Base-by-base conservation (phyloP, 2,888 invertebrate genomes). In the Leucophora obtusa region DNA sequence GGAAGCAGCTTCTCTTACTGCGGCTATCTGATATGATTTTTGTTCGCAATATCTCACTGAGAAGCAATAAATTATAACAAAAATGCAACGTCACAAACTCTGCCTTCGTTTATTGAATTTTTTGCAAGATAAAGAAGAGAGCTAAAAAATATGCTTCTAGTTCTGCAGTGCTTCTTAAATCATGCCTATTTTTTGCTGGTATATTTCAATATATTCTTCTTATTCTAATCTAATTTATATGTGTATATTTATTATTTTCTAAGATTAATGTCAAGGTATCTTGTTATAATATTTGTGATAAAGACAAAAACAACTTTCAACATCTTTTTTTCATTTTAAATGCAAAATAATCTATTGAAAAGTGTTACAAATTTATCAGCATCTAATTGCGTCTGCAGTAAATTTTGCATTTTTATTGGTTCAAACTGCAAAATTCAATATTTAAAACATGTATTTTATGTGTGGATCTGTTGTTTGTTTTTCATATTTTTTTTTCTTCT, bases 261-360 rank as follows among this genome's bases (percentile, higher is more conserved):
- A 47, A 70, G 28, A 81, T 77, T 81, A 74, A 81, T 77, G 81
- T 74, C 81, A 81, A 77, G 81, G 81, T 51, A 50, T 79, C 69
- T 43, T 18, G 53, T 65, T 21, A 28, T 33, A 43, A 58, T 7
- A 28, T 51, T 38, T 38, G 14, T 14, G 43, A 21, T 3, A 7
- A 47, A n/a, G n/a, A n/a, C 4, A 15, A 54, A 80, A 76, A 77
- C 81, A 81, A 77, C 77, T 81, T 81, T 81, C 77, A 77, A 66
- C 65, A 70, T 77, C 56, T 28, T 63, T 33, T 17, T 54, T 24
- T 33, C 24, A 6, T 65, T 47, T 38, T 18, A 54, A 60, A 66
- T 76, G 65, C 18, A 73, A 81, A 47, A 54, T 66, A 66, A 66
- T 66, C 66, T 66, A 14, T 66, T 66, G 38, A 35, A 38, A 65